phyloP scores from a whole-genome alignment of 2,797 vertebrate species.

The Dromococcyx pavoninus region DNA sequence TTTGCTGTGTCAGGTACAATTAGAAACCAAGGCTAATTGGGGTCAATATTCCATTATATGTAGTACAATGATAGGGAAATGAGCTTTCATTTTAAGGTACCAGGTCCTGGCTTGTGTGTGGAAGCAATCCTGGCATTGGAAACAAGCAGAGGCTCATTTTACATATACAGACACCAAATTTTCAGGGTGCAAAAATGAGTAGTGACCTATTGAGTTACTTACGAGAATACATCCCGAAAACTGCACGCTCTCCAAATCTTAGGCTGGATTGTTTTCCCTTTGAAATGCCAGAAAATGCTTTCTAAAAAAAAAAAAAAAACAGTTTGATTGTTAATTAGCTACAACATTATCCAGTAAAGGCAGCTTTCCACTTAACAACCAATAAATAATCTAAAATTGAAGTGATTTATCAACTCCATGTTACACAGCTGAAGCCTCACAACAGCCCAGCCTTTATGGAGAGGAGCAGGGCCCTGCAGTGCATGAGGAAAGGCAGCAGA shows the following conservation, averaged over 20 bases:
- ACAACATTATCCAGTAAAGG: neutral
- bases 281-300: neutral
- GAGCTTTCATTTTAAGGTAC: neutral
- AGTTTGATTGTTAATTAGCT: neutral
- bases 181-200: neutral
- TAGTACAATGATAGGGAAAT: neutral
- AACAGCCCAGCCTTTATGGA: neutral
- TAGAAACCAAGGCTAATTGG: neutral
- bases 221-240: neutral
- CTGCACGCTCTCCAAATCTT: neutral
- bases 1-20: constrained; percentile 8
- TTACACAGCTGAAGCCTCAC: neutral
- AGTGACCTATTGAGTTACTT: neutral
- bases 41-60: neutral
- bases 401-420: neutral
- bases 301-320: neutral
- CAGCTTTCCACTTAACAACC: neutral
- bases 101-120: neutral
- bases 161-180: neutral
- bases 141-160: neutral
- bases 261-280: neutral
- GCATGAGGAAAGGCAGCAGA: neutral
- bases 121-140: neutral
- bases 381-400: neutral
- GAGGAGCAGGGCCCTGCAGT: neutral